Conservation (phyloP, 2,888 invertebrate species). For the Nomada fabriciana region DNA sequence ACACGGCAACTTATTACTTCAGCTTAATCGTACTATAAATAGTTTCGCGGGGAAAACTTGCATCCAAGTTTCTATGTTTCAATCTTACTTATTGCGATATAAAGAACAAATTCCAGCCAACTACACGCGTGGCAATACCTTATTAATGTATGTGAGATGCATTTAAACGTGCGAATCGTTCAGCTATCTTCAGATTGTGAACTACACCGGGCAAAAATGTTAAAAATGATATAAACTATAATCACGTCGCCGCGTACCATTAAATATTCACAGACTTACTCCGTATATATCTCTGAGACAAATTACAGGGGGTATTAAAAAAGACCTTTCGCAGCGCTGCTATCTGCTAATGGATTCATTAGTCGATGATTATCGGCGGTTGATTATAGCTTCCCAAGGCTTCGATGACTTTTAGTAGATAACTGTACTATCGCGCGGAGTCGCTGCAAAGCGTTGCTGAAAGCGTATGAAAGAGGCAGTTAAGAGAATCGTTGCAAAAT, state of each 20-base stretch:
- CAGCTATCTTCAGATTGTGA: neutral
- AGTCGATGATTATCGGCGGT: slow-evolving; percentile 34
- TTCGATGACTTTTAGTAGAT: slow-evolving; percentile 33
- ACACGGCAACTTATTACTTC: too few species aligned
- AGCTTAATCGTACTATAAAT: too few species aligned
- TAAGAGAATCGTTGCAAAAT: neutral
- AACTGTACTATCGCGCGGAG: neutral
- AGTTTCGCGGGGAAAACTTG: too few species aligned
- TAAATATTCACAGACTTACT: slow-evolving; percentile 2
- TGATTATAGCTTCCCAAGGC: slow-evolving; percentile 23
- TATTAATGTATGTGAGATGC: neutral
- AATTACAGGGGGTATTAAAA: slow-evolving; percentile 26
- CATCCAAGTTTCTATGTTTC: too few species aligned
- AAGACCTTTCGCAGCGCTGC: slow-evolving; percentile 15
- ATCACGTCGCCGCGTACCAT: neutral
- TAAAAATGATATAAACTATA: slow-evolving; percentile 6
- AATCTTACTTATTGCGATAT: too few species aligned
- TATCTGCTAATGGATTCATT: slow-evolving; percentile 32
- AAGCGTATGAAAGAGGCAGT: neutral
- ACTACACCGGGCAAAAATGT: neutral
- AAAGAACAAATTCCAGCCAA: too few species aligned
- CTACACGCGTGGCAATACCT: neutral
- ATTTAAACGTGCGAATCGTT: neutral
- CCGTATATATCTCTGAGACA: slow-evolving; percentile 10
- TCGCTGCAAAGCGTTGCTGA: neutral